A percentile compares a stretch with the other conserved stretches of the same genome.
These are phyloP conservation scores for Phlogophora meticulosa DNA, from an alignment of 2,888 invertebrate genomes.

Conservation along the genomic window DNA sequence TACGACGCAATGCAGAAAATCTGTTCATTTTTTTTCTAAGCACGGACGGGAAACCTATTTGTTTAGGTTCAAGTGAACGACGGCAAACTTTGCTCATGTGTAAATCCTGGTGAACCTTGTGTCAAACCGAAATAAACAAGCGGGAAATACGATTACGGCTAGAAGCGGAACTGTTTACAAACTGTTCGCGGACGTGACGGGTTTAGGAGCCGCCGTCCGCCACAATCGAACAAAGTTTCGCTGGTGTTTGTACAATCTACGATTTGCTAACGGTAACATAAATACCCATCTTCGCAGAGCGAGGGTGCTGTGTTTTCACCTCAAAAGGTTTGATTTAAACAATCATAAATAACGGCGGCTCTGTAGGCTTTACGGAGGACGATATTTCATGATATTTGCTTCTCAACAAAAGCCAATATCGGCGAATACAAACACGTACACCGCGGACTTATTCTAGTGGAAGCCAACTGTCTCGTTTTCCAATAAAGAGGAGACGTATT, in stretches of 20 bases:
- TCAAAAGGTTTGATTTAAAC: constrained; percentile 55
- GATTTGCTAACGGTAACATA: constrained; percentile 73
- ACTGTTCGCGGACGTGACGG: constrained; percentile 79
- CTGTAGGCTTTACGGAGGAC: constrained; percentile 62
- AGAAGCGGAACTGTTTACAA: constrained; percentile 84
- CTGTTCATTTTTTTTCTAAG: constrained; percentile 59
- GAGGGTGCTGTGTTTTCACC: constrained; percentile 13
- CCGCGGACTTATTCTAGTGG: constrained; percentile 81
- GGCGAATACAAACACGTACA: constrained; percentile 82
- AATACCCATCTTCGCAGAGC: constrained; percentile 65
- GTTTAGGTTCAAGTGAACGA: constrained; percentile 71
- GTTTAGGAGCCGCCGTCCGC: constrained; percentile 61
- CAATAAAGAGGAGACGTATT: constrained; percentile 88
- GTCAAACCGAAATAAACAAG: constrained; percentile 84
- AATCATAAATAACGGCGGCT: constrained; percentile 60
- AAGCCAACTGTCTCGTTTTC: constrained; percentile 88
- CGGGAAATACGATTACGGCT: constrained; percentile 82
- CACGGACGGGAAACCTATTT: constrained; percentile 55
- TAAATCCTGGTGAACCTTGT: constrained; percentile 74
- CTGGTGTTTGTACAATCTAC: constrained; percentile 72
- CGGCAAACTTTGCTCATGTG: constrained; percentile 71
- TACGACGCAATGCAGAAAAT: constrained; percentile 62
- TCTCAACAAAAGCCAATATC: constrained; percentile 83
- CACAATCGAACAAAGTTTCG: constrained; percentile 73
- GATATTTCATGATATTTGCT: constrained; percentile 80